Conservation (phyloP, 2,797 vertebrate genomes). For the Lepilemur septentrionalis region DNA sequence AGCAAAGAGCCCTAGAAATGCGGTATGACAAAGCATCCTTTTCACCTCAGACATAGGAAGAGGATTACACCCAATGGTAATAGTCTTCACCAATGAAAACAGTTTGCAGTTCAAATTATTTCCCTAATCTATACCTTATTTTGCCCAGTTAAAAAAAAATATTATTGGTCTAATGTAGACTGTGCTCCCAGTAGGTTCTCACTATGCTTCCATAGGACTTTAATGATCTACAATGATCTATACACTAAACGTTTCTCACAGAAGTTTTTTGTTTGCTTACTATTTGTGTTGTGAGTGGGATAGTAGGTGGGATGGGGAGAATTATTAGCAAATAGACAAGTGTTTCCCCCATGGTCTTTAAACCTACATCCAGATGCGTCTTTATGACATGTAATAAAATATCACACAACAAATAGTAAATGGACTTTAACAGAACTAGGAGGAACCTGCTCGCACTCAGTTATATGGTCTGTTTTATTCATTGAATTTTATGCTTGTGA, state of each 20-base stretch:
- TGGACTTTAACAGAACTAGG: background rate
- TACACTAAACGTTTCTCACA: background rate
- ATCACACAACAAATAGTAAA: background rate
- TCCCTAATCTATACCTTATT: background rate
- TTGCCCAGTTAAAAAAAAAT: background rate
- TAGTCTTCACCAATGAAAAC: background rate
- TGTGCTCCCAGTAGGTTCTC: fast-evolving
- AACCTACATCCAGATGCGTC: background rate
- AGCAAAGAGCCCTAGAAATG: background rate
- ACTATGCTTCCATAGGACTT: fast-evolving
- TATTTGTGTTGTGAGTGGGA: background rate
- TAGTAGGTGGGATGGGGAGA: background rate
- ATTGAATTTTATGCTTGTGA: background rate
- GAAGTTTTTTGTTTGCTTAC: background rate
- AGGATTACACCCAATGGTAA: background rate
- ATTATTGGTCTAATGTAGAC: background rate
- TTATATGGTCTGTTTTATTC: background rate
- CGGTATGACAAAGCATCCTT: background rate
- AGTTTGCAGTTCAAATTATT: background rate
- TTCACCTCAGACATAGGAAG: background rate
- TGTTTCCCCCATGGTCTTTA: background rate
- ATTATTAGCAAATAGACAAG: background rate
- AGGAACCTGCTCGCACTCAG: background rate
- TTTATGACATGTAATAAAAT: background rate
- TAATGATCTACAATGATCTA: too few relatives aligned